Evolutionary conservation across 2,797 vertebrate species (phyloP).

Genomic region (Helostoma temminkii): DNA sequence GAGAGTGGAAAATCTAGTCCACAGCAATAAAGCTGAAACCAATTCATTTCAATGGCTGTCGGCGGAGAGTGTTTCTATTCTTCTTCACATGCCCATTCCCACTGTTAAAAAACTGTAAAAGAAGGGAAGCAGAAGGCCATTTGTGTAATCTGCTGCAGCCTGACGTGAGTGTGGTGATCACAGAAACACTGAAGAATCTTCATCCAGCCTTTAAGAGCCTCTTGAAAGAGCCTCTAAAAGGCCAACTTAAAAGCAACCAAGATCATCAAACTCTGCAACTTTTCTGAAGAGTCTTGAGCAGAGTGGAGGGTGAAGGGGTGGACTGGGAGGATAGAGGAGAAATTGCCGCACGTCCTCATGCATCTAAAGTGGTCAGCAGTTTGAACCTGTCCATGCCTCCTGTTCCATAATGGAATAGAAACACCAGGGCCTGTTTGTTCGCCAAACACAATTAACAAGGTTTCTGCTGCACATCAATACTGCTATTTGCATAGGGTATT

Average conservation of each 20-base stretch:
- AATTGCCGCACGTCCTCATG: constrained; percentile 64
- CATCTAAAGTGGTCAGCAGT: constrained; percentile 85
- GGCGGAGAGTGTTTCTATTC: constrained; percentile 74
- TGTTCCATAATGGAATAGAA: constrained; percentile 89
- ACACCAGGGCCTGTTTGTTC: constrained; percentile 80
- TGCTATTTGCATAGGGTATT: constrained; percentile 94
- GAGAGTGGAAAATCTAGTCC: constrained; percentile 87
- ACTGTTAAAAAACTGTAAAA: constrained; percentile 72
- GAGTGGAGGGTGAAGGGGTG: constrained; percentile 58
- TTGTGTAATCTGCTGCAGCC: constrained; percentile 75
- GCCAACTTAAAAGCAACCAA: constrained; percentile 71
- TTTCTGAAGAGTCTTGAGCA: constrained; percentile 70
- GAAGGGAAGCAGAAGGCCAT: constrained; percentile 70
- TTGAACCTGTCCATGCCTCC: constrained; percentile 83
- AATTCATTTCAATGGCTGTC: constrained; percentile 85
- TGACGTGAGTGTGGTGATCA: constrained; percentile 74
- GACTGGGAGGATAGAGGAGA: constrained; percentile 51
- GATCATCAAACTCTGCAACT: constrained; percentile 81
- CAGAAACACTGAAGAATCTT: constrained; percentile 71
- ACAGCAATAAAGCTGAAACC: constrained; percentile 86
- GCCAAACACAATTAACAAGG: constrained; percentile 88
- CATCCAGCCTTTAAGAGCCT: constrained; percentile 70
- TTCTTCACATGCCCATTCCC: constrained; percentile 61
- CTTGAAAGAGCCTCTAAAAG: constrained; percentile 75
- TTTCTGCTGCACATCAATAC: constrained; percentile 91